These are phyloP conservation scores for Machimus atricapillus DNA, from an alignment of 2,888 invertebrate genomes.

Conservation along the genomic window DNA sequence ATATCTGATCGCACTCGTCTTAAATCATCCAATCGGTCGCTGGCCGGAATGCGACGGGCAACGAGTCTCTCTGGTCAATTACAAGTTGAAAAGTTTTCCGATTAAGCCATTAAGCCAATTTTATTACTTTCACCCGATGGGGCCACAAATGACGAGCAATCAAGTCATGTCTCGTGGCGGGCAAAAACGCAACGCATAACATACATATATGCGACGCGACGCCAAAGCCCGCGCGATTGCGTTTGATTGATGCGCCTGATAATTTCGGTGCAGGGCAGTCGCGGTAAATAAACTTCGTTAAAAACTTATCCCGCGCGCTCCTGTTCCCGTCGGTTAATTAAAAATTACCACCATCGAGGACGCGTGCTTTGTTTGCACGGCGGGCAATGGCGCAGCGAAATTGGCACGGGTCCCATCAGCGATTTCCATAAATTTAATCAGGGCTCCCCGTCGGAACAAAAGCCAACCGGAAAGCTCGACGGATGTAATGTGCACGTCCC, in stretches of 20 bases:
- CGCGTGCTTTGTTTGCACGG: background rate
- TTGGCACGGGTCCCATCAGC: background rate
- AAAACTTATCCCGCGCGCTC: background rate
- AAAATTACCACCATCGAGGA: background rate
- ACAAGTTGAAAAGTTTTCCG: background rate
- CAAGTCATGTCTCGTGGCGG: background rate
- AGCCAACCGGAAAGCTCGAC: background rate
- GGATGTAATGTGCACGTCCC: background rate
- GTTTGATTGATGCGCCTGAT: conserved; percentile 5
- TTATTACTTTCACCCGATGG: background rate
- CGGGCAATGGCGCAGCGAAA: background rate
- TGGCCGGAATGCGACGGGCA: background rate
- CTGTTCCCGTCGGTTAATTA: background rate
- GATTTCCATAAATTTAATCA: conserved; percentile 8
- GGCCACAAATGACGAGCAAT: background rate
- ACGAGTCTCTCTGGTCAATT: background rate
- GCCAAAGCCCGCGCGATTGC: background rate
- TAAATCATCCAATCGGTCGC: background rate
- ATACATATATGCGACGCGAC: background rate
- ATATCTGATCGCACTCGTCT: background rate
- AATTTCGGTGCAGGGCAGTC: background rate
- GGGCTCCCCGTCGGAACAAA: background rate
- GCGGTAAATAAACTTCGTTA: conserved; percentile 7
- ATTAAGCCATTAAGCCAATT: background rate
- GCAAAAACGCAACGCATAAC: background rate